These are phyloP conservation scores for Papilio xuthus DNA, from an alignment of 1,140 invertebrate genomes.

Conservation along the genomic window DNA sequence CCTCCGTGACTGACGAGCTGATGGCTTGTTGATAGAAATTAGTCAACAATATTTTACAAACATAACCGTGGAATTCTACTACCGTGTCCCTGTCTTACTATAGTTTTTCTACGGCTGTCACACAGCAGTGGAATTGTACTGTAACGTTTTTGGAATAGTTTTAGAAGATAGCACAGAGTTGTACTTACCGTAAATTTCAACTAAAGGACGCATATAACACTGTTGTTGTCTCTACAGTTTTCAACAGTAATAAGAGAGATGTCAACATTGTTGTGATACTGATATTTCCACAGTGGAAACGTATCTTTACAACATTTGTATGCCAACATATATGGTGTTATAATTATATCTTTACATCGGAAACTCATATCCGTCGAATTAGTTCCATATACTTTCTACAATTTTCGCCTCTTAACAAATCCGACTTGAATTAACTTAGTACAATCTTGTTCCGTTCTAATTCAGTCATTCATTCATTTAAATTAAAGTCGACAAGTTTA, in stretches of 20 bases:
- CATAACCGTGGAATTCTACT: not conserved
- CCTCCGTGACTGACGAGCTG: slow-evolving; percentile 15
- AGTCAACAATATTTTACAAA: slow-evolving; percentile 17
- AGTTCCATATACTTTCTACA: slow-evolving; percentile 15
- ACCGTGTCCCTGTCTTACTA: not conserved
- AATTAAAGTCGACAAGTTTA: slow-evolving; percentile 47
- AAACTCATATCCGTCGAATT: slow-evolving; percentile 29
- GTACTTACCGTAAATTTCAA: too few relatives aligned
- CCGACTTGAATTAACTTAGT: not conserved
- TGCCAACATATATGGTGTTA: not conserved
- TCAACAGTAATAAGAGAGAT: not conserved
- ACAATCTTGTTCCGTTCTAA: slow-evolving; percentile 38
- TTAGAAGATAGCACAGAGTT: too few relatives aligned
- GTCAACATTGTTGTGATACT: not conserved
- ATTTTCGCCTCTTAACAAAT: slow-evolving; percentile 13
- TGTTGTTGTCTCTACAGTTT: not conserved
- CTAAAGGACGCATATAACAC: too few relatives aligned
- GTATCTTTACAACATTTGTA: not conserved
- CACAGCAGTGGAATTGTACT: too few relatives aligned
- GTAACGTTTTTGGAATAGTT: too few relatives aligned
- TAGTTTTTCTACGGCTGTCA: too few relatives aligned
- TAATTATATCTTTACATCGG: slow-evolving; percentile 5
- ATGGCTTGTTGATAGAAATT: not conserved
- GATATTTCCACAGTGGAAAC: not conserved
- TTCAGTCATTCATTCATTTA: slow-evolving; percentile 47